A percentile compares a stretch with the other conserved stretches of the same genome.
Conservation (phyloP, 2,888 invertebrate genomes). For the Xestia ashworthii region DNA sequence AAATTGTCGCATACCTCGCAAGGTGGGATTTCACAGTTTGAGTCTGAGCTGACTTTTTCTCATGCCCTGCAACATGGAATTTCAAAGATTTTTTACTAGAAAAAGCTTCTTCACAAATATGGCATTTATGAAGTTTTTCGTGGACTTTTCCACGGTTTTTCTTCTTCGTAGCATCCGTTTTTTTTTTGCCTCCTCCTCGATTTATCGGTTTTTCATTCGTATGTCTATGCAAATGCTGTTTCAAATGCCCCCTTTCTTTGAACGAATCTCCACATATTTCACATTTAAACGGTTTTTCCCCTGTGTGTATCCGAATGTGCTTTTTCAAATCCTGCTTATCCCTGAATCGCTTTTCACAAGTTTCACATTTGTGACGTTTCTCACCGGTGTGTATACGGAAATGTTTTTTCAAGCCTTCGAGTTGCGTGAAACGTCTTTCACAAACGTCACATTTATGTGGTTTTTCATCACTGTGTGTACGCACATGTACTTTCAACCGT, state of each 20-base stretch:
- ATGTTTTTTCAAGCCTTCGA: slow-evolving; percentile 28
- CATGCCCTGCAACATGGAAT: slow-evolving; percentile 24
- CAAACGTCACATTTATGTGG: slow-evolving; percentile 36
- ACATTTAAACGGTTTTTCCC: slow-evolving; percentile 45
- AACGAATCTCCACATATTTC: slow-evolving; percentile 10
- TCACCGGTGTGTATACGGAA: slow-evolving; percentile 28
- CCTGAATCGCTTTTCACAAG: slow-evolving; percentile 34
- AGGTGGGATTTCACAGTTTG: too few species aligned
- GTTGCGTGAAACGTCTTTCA: slow-evolving; percentile 19
- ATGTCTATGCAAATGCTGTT: slow-evolving; percentile 26
- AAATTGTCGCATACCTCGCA: too few species aligned
- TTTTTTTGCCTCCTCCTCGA: slow-evolving; percentile 2
- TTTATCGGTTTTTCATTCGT: slow-evolving; percentile 14
- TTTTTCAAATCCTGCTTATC: slow-evolving; percentile 44
- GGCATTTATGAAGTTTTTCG: slow-evolving; percentile 25
- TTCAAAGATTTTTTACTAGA: slow-evolving; percentile 12
- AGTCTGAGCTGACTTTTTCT: not conserved
- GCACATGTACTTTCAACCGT: slow-evolving; percentile 11
- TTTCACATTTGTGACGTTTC: slow-evolving; percentile 31
- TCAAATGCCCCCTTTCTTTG: slow-evolving; percentile 29
- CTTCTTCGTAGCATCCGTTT: slow-evolving; percentile 7
- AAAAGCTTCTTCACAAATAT: slow-evolving; percentile 16
- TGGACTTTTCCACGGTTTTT: slow-evolving; percentile 13
- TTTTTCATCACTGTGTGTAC: slow-evolving; percentile 19
- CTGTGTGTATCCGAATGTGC: slow-evolving; percentile 38